Base-by-base conservation (phyloP, 2,888 invertebrate genomes). In the Candidula unifasciata region DNA sequence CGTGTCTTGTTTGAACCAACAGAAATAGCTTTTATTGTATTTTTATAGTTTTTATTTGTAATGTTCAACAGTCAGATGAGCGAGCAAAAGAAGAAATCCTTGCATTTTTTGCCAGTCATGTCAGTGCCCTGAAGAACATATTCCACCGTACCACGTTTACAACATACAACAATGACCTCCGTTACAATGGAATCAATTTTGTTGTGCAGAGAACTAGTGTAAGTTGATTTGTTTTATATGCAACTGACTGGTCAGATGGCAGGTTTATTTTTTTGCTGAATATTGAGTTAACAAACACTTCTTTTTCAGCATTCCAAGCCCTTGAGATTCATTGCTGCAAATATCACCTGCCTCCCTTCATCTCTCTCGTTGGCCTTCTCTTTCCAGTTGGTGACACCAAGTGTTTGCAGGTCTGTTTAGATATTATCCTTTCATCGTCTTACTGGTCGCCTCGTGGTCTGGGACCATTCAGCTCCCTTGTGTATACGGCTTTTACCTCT, bases 41-140 rank as follows among this genome's bases (percentile, higher is more conserved):
- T 6, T n/a, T n/a, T n/a, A n/a, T n/a, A n/a, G 33, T 64, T 66
- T 44, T 68, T 52, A 30, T 78, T 79, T 80, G n/a, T 44, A 52
- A 64, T 60, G n/a, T 16, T 64, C 33, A 78, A 37, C 64, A 93
- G 92, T 84, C 87, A 86, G 86, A 85, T 24, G 90, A 90, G 10
- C 82, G 98, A 94, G 98, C 98, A 2, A 95, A 97, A 86, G 99
- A 99, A 94, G 99, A 99, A 95, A 99, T 99, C 92, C 95, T 98
- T 87, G 98, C 98, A 0, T 95, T 99, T 90, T 99, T 99, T 94
- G 98, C 98, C 85, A 98, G 98, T 94, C 99, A 99, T 94, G 98
- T 99, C 6, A 89, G 89, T 27, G 99, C 99, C 66, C 97, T 99
- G 94, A 96, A 97, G 88, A 97, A 98, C 92, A 93, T 93, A 69